Evolutionary conservation across 2,888 invertebrate genomes (phyloP).

Genomic region (Orthosia incerta): DNA sequence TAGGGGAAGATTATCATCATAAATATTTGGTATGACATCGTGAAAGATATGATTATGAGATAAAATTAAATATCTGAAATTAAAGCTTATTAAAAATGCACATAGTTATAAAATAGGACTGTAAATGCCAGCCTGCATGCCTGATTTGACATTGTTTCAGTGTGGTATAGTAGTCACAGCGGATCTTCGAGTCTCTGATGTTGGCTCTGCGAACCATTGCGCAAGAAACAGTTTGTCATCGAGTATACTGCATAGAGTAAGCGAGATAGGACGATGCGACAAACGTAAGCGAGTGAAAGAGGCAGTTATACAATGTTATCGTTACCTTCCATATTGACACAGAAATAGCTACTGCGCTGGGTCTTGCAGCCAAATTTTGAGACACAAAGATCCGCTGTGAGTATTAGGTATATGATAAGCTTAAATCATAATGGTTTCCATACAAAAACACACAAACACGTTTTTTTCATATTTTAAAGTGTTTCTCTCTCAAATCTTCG

Average conservation of each 20-base stretch:
- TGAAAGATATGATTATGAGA: constrained; percentile 49
- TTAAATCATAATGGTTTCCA: background rate
- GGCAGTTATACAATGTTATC: too few relatives aligned
- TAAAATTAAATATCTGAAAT: constrained; percentile 71
- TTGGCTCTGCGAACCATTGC: too few relatives aligned
- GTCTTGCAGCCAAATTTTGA: too few relatives aligned
- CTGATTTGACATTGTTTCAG: background rate
- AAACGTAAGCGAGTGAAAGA: too few relatives aligned
- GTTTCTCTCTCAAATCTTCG: background rate
- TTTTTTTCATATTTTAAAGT: background rate
- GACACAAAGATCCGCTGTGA: too few relatives aligned
- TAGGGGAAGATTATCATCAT: constrained; percentile 79
- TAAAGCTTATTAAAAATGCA: constrained; percentile 65
- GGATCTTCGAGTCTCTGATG: too few relatives aligned
- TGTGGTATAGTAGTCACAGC: background rate
- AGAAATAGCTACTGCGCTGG: too few relatives aligned
- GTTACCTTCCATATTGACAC: too few relatives aligned
- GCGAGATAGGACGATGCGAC: too few relatives aligned
- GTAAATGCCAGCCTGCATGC: background rate
- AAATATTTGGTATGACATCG: constrained; percentile 58
- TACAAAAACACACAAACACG: background rate
- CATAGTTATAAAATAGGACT: constrained; percentile 8
- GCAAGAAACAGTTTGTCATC: too few relatives aligned
- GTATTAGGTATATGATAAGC: background rate
- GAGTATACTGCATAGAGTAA: too few relatives aligned